These are phyloP conservation scores for Poeciliopsis occidentalis DNA, from an alignment of 2,113 vertebrate species.

Conservation along the genomic window DNA sequence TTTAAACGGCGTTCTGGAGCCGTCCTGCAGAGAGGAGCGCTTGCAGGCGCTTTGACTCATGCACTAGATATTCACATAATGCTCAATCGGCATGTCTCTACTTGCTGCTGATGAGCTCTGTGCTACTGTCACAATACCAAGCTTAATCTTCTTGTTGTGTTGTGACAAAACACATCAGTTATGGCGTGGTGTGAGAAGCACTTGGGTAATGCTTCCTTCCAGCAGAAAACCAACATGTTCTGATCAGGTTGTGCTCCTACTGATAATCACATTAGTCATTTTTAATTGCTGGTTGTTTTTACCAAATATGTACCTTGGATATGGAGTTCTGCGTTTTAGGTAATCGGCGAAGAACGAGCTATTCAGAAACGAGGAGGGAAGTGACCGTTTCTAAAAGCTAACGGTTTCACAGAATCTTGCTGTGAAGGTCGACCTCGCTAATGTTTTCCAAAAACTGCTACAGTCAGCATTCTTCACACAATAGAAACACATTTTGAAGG, in stretches of 20 bases:
- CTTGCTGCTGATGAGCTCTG: constrained; percentile 13
- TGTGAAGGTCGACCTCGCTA: not conserved
- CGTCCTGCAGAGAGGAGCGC: constrained; percentile 31
- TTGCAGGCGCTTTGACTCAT: constrained; percentile 48
- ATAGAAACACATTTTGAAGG: too few relatives aligned
- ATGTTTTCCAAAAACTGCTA: too few relatives aligned
- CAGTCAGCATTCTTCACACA: too few relatives aligned
- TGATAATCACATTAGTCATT: not conserved
- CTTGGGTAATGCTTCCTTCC: not conserved
- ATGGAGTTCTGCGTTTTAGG: not conserved
- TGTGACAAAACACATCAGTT: not conserved
- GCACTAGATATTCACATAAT: constrained; percentile 45
- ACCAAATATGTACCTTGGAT: not conserved
- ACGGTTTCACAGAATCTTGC: not conserved
- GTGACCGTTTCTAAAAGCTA: not conserved
- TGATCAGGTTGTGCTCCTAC: not conserved
- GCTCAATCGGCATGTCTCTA: constrained; percentile 31
- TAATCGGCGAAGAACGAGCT: not conserved
- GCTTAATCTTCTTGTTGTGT: constrained; percentile 11
- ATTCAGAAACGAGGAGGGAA: not conserved
- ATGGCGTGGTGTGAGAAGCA: not conserved
- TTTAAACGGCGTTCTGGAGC: constrained; percentile 49
- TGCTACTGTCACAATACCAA: constrained; percentile 5
- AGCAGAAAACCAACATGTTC: not conserved
- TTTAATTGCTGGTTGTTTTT: not conserved